Evolutionary conservation across 2,797 vertebrate genomes (phyloP), one percentile per base, ranked within the genome.

Genomic region (Gila robusta): DNA sequence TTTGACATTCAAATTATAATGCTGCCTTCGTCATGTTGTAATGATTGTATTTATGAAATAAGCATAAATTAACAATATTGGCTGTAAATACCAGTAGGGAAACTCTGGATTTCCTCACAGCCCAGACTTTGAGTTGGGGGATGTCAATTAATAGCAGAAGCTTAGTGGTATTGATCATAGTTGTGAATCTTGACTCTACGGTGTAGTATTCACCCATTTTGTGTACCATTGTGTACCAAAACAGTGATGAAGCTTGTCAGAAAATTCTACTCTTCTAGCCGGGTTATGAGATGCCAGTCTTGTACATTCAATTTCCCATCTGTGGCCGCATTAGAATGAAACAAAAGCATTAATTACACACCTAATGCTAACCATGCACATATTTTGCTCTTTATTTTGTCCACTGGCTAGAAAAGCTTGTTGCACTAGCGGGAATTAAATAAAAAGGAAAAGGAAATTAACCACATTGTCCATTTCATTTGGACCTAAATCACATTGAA

Each of bases 1-100:
- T 82, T 73, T 37, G 64, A 83, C 69, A 59, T 32, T 44, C 26
- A 64, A 64, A 74, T 82, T 71, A 71, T 28, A 72, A 82, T 28
- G 67, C n/a, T 28, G 35, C 67, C 12, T 21, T 82, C 26, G 11
- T 21, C 17, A 9, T 71, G 67, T 71, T 9, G n/a, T 21, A 74
- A 35, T 12, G 19, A 83, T 35, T 11, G 41, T 47, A 32, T 73
- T 82, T 72, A 82, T 2, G 11, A 21, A 37, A 28, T 7, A 44
- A 82, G 52, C n/a, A 73, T 82, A 73, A 19, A 59, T 59, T 21
- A 32, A 28, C 54, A 44, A 64, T 62, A 41, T 39, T 64, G 37
- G 23, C 4, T 79, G 56, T 79, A 77, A 79, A 64, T 32, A 21
- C 19, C 32, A 52, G 41, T 67, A 21, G 16, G 72, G 12, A 77